Evolutionary conservation across 2,797 vertebrate species (phyloP).

Genomic region (Corythornis leucogaster): DNA sequence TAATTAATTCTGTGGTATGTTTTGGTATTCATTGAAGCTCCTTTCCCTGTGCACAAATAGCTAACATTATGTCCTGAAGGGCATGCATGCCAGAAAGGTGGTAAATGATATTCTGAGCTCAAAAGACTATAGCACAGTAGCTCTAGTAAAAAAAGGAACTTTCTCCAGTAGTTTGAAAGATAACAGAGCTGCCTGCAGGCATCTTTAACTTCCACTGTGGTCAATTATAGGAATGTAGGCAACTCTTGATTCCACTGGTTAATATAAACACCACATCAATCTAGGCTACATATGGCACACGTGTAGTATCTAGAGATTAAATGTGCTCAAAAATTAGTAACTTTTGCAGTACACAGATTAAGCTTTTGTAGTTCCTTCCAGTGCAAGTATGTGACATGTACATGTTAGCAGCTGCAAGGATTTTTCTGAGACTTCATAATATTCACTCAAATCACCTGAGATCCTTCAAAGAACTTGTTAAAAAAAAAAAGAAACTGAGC

Average conservation of each 20-base stretch:
- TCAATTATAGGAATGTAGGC: not conserved
- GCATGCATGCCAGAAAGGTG: not conserved
- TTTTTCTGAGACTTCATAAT: not conserved
- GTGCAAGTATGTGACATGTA: not conserved
- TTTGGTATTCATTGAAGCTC: slow-evolving; percentile 54
- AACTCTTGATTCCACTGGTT: not conserved
- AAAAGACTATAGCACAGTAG: slow-evolving; percentile 1
- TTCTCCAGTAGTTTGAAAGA: slow-evolving; percentile 11
- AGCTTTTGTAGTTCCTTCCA: not conserved
- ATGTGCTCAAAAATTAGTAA: not conserved
- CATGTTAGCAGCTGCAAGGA: not conserved
- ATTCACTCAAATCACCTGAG: not conserved
- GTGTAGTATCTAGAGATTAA: not conserved
- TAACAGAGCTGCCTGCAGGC: not conserved
- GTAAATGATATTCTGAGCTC: slow-evolving; percentile 49
- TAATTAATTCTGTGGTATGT: slow-evolving; percentile 33
- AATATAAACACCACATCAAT: slow-evolving; percentile 14
- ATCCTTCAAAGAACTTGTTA: not conserved
- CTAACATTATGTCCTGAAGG: not conserved
- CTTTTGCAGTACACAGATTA: not conserved
- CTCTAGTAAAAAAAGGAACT: not conserved
- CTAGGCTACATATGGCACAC: not conserved
- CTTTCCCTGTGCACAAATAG: slow-evolving; percentile 15
- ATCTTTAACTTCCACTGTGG: not conserved
- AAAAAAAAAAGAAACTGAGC: not conserved